phyloP scores from a whole-genome alignment of 37 sponge, comb jelly and placozoan species.

The Sycon ciliatum region DNA sequence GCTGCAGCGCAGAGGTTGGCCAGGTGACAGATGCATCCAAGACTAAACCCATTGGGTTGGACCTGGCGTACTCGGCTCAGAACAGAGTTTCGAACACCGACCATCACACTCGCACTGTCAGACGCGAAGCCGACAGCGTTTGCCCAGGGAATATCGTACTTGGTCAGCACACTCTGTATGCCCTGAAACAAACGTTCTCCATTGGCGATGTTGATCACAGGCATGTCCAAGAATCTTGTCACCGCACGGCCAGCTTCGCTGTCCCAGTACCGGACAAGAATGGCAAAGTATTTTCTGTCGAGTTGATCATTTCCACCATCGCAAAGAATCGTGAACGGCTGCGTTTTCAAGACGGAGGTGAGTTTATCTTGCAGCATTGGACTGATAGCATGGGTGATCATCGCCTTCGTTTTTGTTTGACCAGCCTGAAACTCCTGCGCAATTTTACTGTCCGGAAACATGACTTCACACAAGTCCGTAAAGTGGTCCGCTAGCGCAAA shows the following conservation, averaged over 20 bases:
- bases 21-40: constrained; percentile 26
- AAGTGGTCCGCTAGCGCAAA: no score
- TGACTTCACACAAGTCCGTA: no score
- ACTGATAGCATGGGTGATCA: no score
- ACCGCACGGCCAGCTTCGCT: not conserved
- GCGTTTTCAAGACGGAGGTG: not conserved
- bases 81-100: constrained; percentile 28
- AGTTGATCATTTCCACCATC: constrained; percentile 2
- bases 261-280: not conserved
- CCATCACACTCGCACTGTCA: constrained; percentile 28
- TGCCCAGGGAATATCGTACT: constrained; percentile 5
- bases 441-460: no score
- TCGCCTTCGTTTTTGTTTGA: no score
- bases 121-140: constrained; percentile 30
- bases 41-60: constrained; percentile 20
- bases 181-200: not conserved
- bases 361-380: no score
- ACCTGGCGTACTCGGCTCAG: not conserved
- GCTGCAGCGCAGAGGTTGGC: constrained; percentile 18
- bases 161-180: not conserved
- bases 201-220: not conserved
- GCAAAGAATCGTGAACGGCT: not conserved
- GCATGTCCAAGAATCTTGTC: not conserved
- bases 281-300: not conserved
- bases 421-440: no score